A percentile compares a stretch with the other conserved stretches of the same genome.
These are phyloP conservation scores for Hydrolagus affinis DNA, from an alignment of 2,113 vertebrate genomes.

Conservation along the genomic window DNA sequence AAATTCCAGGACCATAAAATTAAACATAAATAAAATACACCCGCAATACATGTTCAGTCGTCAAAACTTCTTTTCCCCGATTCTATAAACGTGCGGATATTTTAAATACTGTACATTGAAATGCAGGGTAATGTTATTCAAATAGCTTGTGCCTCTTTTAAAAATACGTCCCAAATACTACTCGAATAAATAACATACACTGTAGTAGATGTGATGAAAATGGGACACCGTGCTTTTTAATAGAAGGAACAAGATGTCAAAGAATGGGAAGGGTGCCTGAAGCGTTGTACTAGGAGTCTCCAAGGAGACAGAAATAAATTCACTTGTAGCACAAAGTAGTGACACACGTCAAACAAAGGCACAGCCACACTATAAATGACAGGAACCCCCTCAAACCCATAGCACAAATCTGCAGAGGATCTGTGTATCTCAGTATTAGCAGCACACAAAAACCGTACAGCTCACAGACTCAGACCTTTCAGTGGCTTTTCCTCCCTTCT, in stretches of 20 bases:
- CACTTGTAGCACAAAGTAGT: constrained; percentile 49
- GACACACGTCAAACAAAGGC: constrained; percentile 74
- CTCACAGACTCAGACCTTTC: not conserved
- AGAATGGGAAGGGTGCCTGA: too few species aligned
- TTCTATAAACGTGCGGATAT: not conserved
- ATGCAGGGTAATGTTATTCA: not conserved
- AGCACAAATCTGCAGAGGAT: constrained; percentile 43
- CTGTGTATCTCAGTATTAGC: constrained; percentile 37
- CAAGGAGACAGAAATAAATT: constrained; percentile 52
- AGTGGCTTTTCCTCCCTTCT: not conserved
- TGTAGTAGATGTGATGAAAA: not conserved
- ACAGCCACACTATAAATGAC: constrained; percentile 68
- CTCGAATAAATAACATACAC: not conserved
- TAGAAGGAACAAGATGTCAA: constrained; percentile 8
- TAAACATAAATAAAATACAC: not conserved
- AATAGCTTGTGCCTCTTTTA: not conserved
- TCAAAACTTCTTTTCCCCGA: not conserved
- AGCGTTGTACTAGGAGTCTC: constrained; percentile 40
- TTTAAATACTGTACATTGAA: not conserved
- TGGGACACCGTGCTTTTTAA: not conserved
- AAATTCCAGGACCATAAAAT: not conserved
- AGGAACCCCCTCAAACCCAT: constrained; percentile 40
- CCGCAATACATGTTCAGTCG: not conserved
- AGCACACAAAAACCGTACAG: not conserved
- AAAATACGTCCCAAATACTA: not conserved